phyloP scores from a whole-genome alignment of 2,888 invertebrate species.

The Ommatoiulus sabulosus region DNA sequence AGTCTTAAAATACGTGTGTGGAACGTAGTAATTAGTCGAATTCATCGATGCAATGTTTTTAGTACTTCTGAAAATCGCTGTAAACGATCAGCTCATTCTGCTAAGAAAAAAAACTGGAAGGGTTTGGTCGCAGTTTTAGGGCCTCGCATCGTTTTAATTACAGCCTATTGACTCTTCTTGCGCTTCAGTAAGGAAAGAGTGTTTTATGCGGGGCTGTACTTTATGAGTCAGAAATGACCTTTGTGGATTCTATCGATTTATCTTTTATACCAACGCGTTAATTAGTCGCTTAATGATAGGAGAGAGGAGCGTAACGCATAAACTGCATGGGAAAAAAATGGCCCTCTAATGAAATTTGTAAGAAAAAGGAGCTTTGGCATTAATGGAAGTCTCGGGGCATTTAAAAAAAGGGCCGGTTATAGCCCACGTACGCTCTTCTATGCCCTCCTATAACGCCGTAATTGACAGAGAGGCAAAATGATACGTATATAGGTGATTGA shows the following conservation, averaged over 20 bases:
- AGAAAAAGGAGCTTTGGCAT: slow-evolving; percentile 34
- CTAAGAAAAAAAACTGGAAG: too few species aligned
- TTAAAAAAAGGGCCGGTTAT: not conserved
- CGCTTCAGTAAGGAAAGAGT: not conserved
- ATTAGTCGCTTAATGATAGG: slow-evolving; percentile 16
- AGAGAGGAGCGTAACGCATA: slow-evolving; percentile 3
- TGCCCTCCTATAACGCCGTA: not conserved
- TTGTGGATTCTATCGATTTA: slow-evolving; percentile 34
- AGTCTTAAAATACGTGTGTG: too few species aligned
- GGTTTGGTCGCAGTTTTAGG: too few species aligned
- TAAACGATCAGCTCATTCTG: too few species aligned
- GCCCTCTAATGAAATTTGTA: slow-evolving; percentile 18
- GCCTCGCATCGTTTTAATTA: not conserved
- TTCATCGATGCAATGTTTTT: too few species aligned
- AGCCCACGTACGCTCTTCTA: not conserved
- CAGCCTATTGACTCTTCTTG: not conserved
- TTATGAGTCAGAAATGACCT: slow-evolving; percentile 6
- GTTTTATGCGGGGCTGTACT: not conserved
- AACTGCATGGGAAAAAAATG: not conserved
- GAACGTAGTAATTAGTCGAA: too few species aligned
- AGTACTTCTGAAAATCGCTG: too few species aligned
- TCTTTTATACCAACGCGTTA: slow-evolving; percentile 32
- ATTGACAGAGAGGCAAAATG: slow-evolving; percentile 9
- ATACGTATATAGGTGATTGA: slow-evolving; percentile 34
- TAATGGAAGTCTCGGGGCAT: not conserved